Conservation (phyloP, 92 coral and sea anemone genomes). For the Zoanthus sociatus region DNA sequence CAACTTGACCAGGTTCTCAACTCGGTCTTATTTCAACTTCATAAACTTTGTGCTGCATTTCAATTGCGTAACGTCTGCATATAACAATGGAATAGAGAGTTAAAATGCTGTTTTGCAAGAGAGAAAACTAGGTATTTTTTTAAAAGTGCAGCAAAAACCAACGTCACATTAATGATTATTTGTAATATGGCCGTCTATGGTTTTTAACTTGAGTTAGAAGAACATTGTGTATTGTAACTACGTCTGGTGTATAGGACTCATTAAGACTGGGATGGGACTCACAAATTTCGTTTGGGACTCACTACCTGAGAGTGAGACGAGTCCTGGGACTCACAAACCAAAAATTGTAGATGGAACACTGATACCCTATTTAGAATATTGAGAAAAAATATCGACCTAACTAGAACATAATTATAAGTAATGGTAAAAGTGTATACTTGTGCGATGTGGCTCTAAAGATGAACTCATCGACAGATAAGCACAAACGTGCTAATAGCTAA, state of each 20-base stretch:
- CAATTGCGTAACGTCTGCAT: constrained; percentile 30
- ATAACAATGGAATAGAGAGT: constrained; percentile 26
- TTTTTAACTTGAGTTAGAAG: constrained; percentile 1
- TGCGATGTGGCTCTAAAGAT: too few relatives aligned
- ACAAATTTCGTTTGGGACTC: constrained; percentile 40
- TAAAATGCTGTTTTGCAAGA: constrained; percentile 27
- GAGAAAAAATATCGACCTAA: too few relatives aligned
- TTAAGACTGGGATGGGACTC: constrained; percentile 23
- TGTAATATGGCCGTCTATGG: constrained; percentile 10
- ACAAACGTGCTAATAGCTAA: too few relatives aligned
- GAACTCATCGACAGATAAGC: too few relatives aligned
- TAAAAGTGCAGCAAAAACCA: constrained; percentile 33
- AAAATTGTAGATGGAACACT: neutral
- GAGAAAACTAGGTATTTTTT: constrained; percentile 27
- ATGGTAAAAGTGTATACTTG: too few relatives aligned
- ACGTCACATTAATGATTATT: constrained; percentile 35
- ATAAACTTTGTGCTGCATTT: constrained; percentile 35
- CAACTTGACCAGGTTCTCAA: constrained; percentile 35
- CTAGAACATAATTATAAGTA: too few relatives aligned
- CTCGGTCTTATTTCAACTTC: constrained; percentile 41
- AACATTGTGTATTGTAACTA: constrained; percentile 7
- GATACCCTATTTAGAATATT: too few relatives aligned
- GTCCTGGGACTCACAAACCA: constrained; percentile 26
- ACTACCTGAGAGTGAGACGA: constrained; percentile 31
- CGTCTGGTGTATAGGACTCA: constrained; percentile 23